Base-by-base conservation (phyloP, 2,113 vertebrate genomes). In the Podocnemis expansa region DNA sequence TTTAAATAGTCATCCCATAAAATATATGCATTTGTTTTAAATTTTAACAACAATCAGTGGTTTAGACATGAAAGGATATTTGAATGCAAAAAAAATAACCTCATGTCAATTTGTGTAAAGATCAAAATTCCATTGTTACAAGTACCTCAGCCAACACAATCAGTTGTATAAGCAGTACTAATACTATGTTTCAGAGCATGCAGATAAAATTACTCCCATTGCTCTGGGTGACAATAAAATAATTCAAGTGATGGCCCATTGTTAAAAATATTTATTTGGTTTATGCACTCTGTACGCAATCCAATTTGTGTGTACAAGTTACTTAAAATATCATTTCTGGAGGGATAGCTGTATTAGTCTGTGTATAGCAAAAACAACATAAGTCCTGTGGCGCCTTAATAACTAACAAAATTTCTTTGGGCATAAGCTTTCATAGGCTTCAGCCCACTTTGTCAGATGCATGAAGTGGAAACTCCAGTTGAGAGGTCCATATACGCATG, bases 21-120 rank as follows among this genome's bases (percentile, higher is more conserved):
- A 95, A 97, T 97, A 93, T 73, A 93, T 89, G 95, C 93, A 96
- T 96, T 97, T 98, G 95, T 94, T 97, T 96, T 96, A 93, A 93
- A 95, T 97, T 96, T 97, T 84, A 93, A 56, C 93, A 82, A 81
- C 87, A 96, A 93, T 89, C 84, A 89, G 52, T 90, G 21, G 94
- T 88, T 96, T 86, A 95, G 96, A 63, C 95, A 89, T 85, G 73
- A 94, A 96, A 97, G 84, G 83, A 95, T 96, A 96, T 96, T 91
- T 97, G 85, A 88, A 96, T 80, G 38, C 67, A 96, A 94, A 92
- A 94, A 94, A 88, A 79, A 56, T 22, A 96, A 94, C 78, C 43
- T 55, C 67, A 9, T 84, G 89, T 89, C 96, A 97, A 80, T 95
- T 95, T 92, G 89, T 75, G 96, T 94, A 95, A 97, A 97, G 97